Conservation (phyloP, 2,797 vertebrate genomes). For the Pelochelys cantorii region DNA sequence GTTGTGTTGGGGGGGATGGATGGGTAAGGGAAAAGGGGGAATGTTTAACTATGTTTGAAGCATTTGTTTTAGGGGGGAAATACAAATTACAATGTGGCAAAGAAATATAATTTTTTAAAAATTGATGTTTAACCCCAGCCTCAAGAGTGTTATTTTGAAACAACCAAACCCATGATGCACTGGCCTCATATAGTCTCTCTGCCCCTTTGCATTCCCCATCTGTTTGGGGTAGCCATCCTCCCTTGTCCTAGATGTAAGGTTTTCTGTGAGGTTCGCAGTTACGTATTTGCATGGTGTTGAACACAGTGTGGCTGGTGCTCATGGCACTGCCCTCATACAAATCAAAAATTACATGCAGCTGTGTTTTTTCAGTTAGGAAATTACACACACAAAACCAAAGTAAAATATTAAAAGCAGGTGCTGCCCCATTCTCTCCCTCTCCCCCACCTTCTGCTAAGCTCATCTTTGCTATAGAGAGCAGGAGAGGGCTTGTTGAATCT, state of each 20-base stretch:
- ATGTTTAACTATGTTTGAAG: too few relatives aligned
- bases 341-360: background rate
- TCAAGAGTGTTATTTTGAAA: background rate
- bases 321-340: background rate
- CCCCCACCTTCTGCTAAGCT: background rate
- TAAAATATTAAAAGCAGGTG: background rate
- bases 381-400: background rate
- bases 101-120: too few relatives aligned
- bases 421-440: background rate
- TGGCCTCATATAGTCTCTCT: background rate
- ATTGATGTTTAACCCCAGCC: background rate
- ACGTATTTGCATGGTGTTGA: too few relatives aligned
- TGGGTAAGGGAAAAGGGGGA: too few relatives aligned
- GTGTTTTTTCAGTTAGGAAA: background rate
- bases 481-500: background rate
- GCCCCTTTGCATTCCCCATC: background rate
- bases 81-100: too few relatives aligned
- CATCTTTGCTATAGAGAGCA: background rate
- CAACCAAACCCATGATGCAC: background rate
- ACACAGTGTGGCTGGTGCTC: background rate
- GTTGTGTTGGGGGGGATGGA: too few relatives aligned
- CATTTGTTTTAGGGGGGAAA: too few relatives aligned
- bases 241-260: background rate
- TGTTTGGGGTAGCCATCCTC: background rate
- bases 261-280: background rate